Evolutionary conservation across 1,140 invertebrate genomes (phyloP).

Genomic region (Caerostris extrusa): DNA sequence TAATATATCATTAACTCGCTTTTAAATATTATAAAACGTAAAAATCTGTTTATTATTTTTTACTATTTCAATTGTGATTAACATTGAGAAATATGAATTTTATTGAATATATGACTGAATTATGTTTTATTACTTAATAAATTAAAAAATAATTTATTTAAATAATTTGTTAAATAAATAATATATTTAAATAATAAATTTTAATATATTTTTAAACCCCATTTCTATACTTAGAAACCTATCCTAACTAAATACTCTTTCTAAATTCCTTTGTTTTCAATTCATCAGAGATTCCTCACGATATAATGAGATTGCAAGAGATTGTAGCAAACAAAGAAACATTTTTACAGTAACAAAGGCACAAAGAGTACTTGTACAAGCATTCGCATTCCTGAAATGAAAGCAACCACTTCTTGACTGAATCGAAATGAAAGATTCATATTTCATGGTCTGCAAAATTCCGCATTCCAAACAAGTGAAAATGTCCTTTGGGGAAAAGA

Average conservation of each 20-base stretch:
- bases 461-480: background rate
- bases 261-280: background rate
- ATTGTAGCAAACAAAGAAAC: background rate
- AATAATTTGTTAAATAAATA: no score
- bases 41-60: no score
- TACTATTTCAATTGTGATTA: no score
- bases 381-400: background rate
- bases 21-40: no score
- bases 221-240: background rate
- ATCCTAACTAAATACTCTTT: no score
- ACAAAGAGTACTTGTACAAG: no score
- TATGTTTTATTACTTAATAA: no score
- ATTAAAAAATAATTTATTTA: no score
- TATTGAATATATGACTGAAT: no score
- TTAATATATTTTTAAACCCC: background rate
- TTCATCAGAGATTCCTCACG: background rate
- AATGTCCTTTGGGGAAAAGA: background rate
- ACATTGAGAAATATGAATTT: no score
- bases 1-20: no score
- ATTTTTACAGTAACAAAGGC: background rate
- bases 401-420: background rate
- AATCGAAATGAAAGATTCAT: constrained; percentile 3
- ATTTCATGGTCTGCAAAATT: constrained; percentile 8
- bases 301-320: background rate
- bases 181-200: no score